Evolutionary conservation across 2,113 vertebrate species (phyloP).

Genomic region (Epinephelus lanceolatus): DNA sequence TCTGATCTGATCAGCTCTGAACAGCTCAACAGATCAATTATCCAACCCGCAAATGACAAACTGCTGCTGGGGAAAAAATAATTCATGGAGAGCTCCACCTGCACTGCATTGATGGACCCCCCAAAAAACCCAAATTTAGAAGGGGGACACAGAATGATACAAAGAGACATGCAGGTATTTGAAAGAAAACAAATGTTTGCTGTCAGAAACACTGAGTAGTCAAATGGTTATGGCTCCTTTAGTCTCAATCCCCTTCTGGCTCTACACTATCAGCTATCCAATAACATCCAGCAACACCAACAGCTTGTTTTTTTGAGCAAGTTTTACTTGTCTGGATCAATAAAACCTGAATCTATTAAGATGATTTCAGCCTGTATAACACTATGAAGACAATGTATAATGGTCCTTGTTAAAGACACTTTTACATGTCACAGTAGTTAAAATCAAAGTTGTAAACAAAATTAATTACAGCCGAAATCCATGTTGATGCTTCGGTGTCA

Average conservation of each 20-base stretch:
- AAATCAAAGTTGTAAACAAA: background rate
- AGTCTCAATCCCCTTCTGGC: background rate
- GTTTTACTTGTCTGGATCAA: background rate
- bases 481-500: constrained; percentile 14
- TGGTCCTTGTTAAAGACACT: background rate
- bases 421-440: background rate
- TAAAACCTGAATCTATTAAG: background rate
- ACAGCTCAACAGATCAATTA: too few species aligned
- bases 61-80: too few species aligned
- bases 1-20: too few species aligned
- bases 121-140: too few species aligned
- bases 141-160: too few species aligned
- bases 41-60: too few species aligned
- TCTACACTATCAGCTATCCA: background rate
- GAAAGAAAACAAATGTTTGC: too few species aligned
- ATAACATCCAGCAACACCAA: background rate
- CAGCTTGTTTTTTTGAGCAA: background rate
- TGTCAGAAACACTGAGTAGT: too few species aligned
- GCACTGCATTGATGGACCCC: too few species aligned
- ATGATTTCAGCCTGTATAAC: background rate
- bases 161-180: too few species aligned
- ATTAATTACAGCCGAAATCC: background rate
- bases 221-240: background rate
- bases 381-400: too few species aligned
- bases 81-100: too few species aligned